Percentiles rank a stretch among this genome's conserved stretches.
Conservation (phyloP, 2,113 vertebrate genomes). For the Seriola quinqueradiata region DNA sequence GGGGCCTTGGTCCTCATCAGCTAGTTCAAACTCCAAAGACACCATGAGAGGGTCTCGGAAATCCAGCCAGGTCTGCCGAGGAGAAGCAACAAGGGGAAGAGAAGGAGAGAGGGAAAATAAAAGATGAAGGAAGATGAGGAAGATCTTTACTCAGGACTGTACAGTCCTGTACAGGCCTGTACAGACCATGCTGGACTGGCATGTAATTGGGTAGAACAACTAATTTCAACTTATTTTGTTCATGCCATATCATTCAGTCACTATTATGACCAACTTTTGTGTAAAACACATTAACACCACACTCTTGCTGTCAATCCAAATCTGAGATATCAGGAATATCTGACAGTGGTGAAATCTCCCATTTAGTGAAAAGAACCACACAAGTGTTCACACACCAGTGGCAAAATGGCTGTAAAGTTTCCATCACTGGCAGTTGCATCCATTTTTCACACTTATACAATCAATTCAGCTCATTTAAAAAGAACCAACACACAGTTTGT, state of each 20-base stretch:
- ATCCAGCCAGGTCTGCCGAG: conserved; percentile 90
- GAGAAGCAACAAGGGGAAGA: not conserved
- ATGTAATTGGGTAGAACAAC: too few species aligned
- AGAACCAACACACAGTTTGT: not conserved
- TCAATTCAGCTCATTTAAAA: not conserved
- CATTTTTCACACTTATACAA: not conserved
- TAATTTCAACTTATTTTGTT: not conserved
- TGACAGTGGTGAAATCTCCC: not conserved
- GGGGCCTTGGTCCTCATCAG: conserved; percentile 90
- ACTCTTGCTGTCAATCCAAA: not conserved
- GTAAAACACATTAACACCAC: not conserved
- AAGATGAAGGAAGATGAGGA: not conserved
- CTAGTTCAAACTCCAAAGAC: conserved; percentile 90
- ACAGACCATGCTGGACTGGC: too few species aligned
- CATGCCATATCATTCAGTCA: not conserved
- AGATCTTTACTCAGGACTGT: too few species aligned
- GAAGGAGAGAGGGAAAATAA: not conserved
- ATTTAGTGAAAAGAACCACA: not conserved
- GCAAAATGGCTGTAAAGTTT: not conserved
- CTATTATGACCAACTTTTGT: not conserved
- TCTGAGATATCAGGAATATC: not conserved
- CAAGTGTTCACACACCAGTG: not conserved
- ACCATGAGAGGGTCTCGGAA: conserved; percentile 93
- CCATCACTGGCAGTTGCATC: not conserved
- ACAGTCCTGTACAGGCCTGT: too few species aligned